Evolutionary conservation across 2,888 invertebrate species (phyloP).

Genomic region (Proisotoma minuta): DNA sequence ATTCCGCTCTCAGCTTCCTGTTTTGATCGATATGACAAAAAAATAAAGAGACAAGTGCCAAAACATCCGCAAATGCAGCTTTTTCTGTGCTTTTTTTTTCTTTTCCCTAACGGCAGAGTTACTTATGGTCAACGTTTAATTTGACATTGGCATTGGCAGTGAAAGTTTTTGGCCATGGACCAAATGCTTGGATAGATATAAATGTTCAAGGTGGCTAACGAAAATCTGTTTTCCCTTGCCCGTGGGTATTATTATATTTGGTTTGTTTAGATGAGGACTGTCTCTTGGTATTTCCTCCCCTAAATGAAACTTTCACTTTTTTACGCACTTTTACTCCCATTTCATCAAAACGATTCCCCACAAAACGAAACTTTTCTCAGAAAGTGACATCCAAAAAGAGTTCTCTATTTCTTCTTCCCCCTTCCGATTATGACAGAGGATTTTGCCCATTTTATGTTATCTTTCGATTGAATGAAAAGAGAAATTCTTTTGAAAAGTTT

Average conservation of each 20-base stretch:
- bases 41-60: no score
- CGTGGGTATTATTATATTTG: no score
- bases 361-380: background rate
- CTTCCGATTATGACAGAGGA: conserved; percentile 1
- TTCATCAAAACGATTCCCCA: conserved; percentile 8
- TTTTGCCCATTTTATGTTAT: background rate
- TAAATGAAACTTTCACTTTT: conserved; percentile 5
- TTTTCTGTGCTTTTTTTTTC: conserved; percentile 9
- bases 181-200: no score
- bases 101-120: no score
- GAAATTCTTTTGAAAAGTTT: no score
- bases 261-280: no score
- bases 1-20: no score
- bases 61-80: no score
- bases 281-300: conserved; percentile 10
- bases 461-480: background rate
- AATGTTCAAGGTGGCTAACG: no score
- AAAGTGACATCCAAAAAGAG: background rate
- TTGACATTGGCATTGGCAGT: conserved; percentile 7
- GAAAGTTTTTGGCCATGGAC: background rate
- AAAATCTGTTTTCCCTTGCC: no score
- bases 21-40: no score
- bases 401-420: background rate
- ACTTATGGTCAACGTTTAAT: no score
- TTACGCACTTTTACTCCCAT: conserved; percentile 18